Percentiles rank a stretch among this genome's conserved stretches.
These are phyloP conservation scores for Cheiracanthium punctorium DNA, from an alignment of 2,888 invertebrate genomes.

Conservation along the genomic window DNA sequence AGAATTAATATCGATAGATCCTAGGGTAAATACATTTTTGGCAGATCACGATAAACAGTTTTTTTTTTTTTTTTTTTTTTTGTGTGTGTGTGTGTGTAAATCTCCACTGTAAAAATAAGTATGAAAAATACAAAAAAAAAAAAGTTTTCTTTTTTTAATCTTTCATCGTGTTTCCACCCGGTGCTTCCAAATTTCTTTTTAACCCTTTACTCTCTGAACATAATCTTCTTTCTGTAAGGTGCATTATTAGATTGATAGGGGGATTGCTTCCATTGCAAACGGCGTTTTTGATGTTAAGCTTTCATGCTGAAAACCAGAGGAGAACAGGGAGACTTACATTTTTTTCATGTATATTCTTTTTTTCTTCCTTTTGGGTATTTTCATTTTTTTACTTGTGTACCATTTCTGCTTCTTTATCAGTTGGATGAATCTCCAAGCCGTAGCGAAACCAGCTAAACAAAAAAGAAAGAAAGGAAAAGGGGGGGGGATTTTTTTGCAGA, in stretches of 20 bases:
- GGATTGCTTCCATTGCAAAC: neutral
- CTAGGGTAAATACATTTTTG: neutral
- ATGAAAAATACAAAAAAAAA: neutral
- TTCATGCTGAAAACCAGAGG: neutral
- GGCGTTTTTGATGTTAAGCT: neutral
- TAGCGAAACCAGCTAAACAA: no score
- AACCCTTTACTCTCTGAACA: neutral
- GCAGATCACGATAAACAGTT: neutral
- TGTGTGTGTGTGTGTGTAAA: no score
- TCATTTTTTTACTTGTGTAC: neutral
- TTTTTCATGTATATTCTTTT: neutral
- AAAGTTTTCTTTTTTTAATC: neutral
- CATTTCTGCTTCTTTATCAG: constrained; percentile 6
- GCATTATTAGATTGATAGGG: neutral
- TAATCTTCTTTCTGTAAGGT: constrained; percentile 8
- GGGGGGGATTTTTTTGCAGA: no score
- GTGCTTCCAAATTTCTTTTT: no score
- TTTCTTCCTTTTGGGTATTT: neutral
- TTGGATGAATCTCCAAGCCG: neutral
- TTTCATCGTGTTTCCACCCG: no score
- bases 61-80: no score
- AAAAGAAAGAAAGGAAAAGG: no score
- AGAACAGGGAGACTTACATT: neutral
- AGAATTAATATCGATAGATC: neutral
- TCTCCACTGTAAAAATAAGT: neutral